Percentiles rank a stretch among this genome's conserved stretches.
Conservation (phyloP, 2,113 vertebrate species). For the Callaeas wilsoni region DNA sequence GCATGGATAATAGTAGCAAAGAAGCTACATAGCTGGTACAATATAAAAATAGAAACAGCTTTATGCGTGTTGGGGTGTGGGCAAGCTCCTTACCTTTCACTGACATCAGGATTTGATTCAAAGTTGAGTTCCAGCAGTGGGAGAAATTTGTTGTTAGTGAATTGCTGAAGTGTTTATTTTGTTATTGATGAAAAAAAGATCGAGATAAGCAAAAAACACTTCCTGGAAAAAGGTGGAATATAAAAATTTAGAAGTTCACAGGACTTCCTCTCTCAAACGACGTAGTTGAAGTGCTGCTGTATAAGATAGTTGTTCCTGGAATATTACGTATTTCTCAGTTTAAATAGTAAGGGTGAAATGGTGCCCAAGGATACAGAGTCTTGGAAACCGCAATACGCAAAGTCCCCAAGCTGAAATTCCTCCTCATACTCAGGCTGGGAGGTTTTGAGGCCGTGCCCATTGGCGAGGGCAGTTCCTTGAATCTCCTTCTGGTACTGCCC, state of each 20-base stretch:
- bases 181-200: background rate
- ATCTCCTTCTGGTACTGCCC: accelerated
- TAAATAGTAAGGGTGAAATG: background rate
- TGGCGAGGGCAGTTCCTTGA: accelerated
- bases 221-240: background rate
- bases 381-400: background rate
- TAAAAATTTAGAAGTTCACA: background rate
- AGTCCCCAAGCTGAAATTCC: background rate
- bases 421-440: accelerated
- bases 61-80: background rate
- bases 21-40: background rate
- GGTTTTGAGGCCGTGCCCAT: accelerated
- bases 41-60: background rate
- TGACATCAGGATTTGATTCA: background rate
- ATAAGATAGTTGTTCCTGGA: background rate
- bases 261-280: background rate
- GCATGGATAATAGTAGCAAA: background rate
- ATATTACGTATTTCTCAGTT: background rate
- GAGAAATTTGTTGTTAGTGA: background rate
- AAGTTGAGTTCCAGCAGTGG: background rate
- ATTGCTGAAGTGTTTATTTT: background rate
- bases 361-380: background rate
- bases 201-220: background rate
- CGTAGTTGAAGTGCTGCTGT: background rate
- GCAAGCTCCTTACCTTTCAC: background rate